phyloP scores from a whole-genome alignment of 2,113 vertebrate species.

The Pangasianodon gigas region DNA sequence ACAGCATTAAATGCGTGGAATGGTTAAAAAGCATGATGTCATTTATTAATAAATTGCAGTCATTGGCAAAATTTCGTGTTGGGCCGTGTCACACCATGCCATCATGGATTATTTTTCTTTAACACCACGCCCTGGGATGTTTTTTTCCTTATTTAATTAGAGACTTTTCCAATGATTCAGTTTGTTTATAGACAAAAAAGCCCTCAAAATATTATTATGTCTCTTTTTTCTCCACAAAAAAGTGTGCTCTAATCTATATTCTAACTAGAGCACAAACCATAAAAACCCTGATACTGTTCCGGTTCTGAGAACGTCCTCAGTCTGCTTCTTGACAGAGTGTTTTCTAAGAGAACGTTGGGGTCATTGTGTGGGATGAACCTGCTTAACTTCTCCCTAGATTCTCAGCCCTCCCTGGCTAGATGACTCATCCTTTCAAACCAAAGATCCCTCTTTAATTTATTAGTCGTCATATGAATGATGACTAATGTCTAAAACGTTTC shows the following conservation, averaged over 20 bases:
- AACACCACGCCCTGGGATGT: background rate
- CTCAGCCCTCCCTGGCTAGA: conserved; percentile 21
- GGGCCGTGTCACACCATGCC: background rate
- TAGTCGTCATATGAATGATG: conserved; percentile 10
- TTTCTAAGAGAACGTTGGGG: conserved; percentile 40
- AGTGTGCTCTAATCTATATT: background rate
- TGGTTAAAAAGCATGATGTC: background rate
- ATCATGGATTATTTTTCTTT: conserved; percentile 12
- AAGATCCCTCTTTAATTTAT: conserved; percentile 15
- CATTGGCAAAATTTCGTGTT: background rate
- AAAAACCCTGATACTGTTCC: conserved; percentile 32
- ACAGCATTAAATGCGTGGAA: background rate
- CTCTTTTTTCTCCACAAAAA: background rate
- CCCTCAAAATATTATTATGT: background rate
- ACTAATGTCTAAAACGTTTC: conserved; percentile 18
- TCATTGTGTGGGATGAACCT: conserved; percentile 40
- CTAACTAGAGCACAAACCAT: conserved; percentile 14
- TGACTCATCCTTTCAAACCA: conserved; percentile 21
- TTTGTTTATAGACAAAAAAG: background rate
- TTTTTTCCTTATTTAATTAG: conserved; percentile 23
- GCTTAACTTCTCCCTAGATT: conserved; percentile 22
- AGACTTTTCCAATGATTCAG: conserved; percentile 8
- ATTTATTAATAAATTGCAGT: background rate
- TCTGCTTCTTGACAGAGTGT: conserved; percentile 29
- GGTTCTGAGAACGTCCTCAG: conserved; percentile 16